A percentile compares a stretch with the other conserved stretches of the same genome.
Conservation (phyloP, 1,140 invertebrate species). For the Goniozus legneri region DNA sequence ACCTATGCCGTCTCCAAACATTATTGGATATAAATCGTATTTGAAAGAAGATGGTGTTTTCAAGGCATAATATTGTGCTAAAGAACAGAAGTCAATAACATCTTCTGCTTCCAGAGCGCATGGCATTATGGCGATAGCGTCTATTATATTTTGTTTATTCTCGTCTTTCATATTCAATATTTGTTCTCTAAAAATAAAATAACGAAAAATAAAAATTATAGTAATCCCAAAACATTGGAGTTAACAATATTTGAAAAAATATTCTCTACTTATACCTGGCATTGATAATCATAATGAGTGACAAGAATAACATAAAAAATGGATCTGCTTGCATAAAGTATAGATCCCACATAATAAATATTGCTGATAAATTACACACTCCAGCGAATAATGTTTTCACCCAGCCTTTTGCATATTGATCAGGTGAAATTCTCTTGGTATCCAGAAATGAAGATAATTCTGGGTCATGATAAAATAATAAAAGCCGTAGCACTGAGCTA, state of each 20-base stretch:
- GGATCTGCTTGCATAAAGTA: constrained; percentile 96
- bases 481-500: constrained; percentile 70
- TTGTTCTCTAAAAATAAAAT: constrained; percentile 64
- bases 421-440: constrained; percentile 90
- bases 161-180: constrained; percentile 77
- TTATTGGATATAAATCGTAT: constrained; percentile 64
- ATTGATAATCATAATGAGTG: constrained; percentile 94
- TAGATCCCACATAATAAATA: constrained; percentile 93
- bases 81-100: constrained; percentile 93
- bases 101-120: constrained; percentile 86
- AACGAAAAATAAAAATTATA: background rate
- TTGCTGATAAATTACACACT: constrained; percentile 80
- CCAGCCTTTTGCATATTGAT: constrained; percentile 88
- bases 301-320: constrained; percentile 94
- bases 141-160: constrained; percentile 69
- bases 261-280: constrained; percentile 63
- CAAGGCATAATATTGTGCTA: constrained; percentile 89
- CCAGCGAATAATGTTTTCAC: constrained; percentile 87
- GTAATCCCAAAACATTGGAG: background rate
- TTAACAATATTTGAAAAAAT: too few species aligned
- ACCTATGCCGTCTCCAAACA: constrained; percentile 59
- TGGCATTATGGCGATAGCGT: constrained; percentile 75
- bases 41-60: constrained; percentile 92
- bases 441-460: constrained; percentile 95
- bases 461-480: constrained; percentile 96